These are phyloP conservation scores for Diadema setosum DNA, from an alignment of 35 echinoderm and acorn worm species.

Conservation along the genomic window DNA sequence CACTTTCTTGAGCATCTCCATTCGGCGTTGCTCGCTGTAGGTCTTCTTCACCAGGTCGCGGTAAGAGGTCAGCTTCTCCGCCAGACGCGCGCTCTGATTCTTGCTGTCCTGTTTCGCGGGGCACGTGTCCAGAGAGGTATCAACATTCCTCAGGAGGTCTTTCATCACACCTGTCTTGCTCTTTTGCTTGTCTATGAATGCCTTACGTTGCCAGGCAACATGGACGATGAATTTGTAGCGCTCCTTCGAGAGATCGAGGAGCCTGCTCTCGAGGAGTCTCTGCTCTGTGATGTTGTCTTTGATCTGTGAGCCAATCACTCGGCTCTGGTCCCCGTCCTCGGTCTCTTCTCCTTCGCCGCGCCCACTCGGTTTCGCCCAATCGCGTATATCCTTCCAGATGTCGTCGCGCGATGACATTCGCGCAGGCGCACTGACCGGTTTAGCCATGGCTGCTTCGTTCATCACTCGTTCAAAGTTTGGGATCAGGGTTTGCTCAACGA, in stretches of 20 bases:
- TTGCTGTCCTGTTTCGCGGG: conserved; percentile 20
- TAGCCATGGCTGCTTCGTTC: background rate
- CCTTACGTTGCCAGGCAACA: conserved; percentile 88
- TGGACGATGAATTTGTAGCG: conserved; percentile 95
- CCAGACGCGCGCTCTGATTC: conserved; percentile 29
- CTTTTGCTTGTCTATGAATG: conserved; percentile 83
- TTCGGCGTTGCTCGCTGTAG: conserved; percentile 51
- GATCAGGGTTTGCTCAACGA: too few species aligned
- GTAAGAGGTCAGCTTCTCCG: conserved; percentile 32
- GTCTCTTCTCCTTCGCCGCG: conserved; percentile 32
- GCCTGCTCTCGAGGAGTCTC: conserved; percentile 66
- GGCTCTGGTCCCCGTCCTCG: conserved; percentile 9
- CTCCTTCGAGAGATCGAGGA: conserved; percentile 88
- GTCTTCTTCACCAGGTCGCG: conserved; percentile 33
- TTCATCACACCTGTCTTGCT: conserved; percentile 90
- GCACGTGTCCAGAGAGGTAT: conserved; percentile 15
- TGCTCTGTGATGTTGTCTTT: conserved; percentile 98
- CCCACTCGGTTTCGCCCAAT: conserved; percentile 84
- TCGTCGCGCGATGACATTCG: conserved; percentile 66
- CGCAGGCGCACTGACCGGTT: conserved; percentile 72
- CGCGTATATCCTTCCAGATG: conserved; percentile 75
- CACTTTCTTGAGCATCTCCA: background rate
- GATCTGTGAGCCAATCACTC: conserved; percentile 70
- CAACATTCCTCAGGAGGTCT: conserved; percentile 65
- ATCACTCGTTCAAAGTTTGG: too few species aligned